Base-by-base conservation (phyloP, 2,888 invertebrate genomes). In the Netelia fuscicornis region DNA sequence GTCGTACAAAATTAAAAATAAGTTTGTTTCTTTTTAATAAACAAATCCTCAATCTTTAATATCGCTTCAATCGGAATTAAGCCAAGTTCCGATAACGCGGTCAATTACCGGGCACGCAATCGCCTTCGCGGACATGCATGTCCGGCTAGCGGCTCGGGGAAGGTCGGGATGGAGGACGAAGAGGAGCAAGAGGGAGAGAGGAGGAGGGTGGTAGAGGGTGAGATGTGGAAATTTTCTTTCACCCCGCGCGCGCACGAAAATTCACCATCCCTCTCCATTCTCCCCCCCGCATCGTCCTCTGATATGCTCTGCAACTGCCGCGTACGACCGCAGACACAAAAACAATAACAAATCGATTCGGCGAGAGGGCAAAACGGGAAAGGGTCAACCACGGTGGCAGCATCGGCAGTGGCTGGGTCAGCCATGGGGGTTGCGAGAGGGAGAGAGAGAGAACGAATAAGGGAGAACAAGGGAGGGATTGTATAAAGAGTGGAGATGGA, bases 301-400 rank as follows among this genome's bases (percentile, higher is more conserved):
- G 58, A 58, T 80, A 83, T 82, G 65, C 79, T 77, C 60, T 62
- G 68, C 72, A 84, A 83, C 87, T 89, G 90, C 90, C 90, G 90
- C 90, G 25, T 89, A 88, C 90, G 90, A 93, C 93, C 93, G 92
- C 93, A 92, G 92, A 92, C 92, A 93, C 92, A 93, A 93, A 93
- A 93, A 93, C 93, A 93, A 93, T 93, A 93, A 93, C 93, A 93
- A 93, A 93, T 93, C 93, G 93, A 93, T 93, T 92, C 91, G 91
- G 37, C 89, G 89, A 89, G 68, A 82, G 90, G 90, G 90, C 87
- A 90, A 72, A 54, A 89, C 86, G 90, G 90, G 89, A 91, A 89
- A 92, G 92, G 91, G 91, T 90, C 89, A 89, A 90, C 88, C 89
- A 89, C 87, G 87, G 86, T 60, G 83, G 79, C 71, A 54, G 68